Evolutionary conservation across 2,888 invertebrate species (phyloP).

Genomic region (Dione vanillae): DNA sequence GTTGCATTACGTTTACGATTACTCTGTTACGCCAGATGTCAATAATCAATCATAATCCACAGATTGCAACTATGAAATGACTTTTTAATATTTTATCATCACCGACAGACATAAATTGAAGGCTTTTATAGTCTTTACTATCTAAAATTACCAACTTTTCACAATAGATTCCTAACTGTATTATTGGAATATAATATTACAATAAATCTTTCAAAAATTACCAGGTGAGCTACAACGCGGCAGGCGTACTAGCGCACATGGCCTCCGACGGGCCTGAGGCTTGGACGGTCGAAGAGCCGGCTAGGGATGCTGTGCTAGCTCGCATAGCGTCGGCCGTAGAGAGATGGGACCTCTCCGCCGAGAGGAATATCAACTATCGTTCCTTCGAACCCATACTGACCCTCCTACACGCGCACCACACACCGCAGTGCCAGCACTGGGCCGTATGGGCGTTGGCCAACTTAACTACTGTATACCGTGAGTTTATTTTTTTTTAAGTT

Average conservation of each 20-base stretch:
- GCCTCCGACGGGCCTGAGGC: constrained; percentile 94
- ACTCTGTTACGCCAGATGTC: too few relatives aligned
- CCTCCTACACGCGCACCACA: constrained; percentile 91
- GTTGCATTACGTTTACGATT: too few relatives aligned
- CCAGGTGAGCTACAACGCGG: constrained; percentile 96
- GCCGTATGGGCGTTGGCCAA: constrained; percentile 99
- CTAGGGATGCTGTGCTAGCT: constrained; percentile 88
- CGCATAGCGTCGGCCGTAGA: constrained; percentile 93
- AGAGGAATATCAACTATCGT: constrained; percentile 97
- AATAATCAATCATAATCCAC: too few relatives aligned
- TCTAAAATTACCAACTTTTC: too few relatives aligned
- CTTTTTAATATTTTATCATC: too few relatives aligned
- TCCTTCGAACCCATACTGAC: constrained; percentile 95
- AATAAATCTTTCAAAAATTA: neutral
- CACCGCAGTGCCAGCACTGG: constrained; percentile 97
- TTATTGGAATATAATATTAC: neutral
- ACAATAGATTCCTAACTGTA: too few relatives aligned
- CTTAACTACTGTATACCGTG: constrained; percentile 95
- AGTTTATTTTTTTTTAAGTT: constrained; percentile 71
- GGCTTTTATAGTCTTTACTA: too few relatives aligned
- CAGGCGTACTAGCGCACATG: constrained; percentile 97
- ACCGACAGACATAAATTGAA: too few relatives aligned
- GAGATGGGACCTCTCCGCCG: constrained; percentile 93
- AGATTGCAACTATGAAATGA: too few relatives aligned
- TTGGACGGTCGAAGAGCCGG: constrained; percentile 91